Evolutionary conservation across 2,888 invertebrate genomes (phyloP).

Genomic region (Physocephala rufipes): DNA sequence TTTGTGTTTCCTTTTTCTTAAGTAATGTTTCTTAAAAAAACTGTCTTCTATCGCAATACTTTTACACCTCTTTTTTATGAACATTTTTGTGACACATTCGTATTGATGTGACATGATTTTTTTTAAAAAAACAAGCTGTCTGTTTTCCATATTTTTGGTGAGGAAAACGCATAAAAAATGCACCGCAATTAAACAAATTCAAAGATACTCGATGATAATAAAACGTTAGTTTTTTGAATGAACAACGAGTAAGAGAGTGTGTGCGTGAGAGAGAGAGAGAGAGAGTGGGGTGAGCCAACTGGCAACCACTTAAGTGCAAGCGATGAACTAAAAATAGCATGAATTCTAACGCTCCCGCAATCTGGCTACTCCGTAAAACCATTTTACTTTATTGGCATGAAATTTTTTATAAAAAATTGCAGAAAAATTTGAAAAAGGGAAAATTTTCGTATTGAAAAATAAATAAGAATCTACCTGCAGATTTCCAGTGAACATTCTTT

Average conservation of each 20-base stretch:
- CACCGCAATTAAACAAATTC: neutral
- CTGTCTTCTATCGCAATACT: too few species aligned
- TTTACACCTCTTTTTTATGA: too few species aligned
- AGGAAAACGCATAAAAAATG: neutral
- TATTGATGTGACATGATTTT: too few species aligned
- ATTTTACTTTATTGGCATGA: constrained; percentile 57
- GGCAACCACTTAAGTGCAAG: constrained; percentile 62
- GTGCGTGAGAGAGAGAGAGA: neutral
- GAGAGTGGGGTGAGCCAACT: neutral
- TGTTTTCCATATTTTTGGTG: constrained; percentile 5
- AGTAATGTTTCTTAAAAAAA: too few species aligned
- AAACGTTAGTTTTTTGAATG: neutral
- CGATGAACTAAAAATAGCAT: constrained; percentile 58
- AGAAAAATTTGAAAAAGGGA: neutral
- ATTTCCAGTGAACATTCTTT: constrained; percentile 86
- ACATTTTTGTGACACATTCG: too few species aligned
- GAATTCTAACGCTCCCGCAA: constrained; percentile 60
- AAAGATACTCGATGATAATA: neutral
- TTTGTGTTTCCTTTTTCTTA: too few species aligned
- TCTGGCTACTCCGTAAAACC: constrained; percentile 28
- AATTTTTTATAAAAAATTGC: constrained; percentile 43
- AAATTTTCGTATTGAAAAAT: constrained; percentile 49
- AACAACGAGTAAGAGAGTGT: neutral
- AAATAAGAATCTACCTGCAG: too few species aligned
- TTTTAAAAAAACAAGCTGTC: neutral